Base-by-base conservation (phyloP, 1,140 invertebrate species). In the Drosophila elegans region DNA sequence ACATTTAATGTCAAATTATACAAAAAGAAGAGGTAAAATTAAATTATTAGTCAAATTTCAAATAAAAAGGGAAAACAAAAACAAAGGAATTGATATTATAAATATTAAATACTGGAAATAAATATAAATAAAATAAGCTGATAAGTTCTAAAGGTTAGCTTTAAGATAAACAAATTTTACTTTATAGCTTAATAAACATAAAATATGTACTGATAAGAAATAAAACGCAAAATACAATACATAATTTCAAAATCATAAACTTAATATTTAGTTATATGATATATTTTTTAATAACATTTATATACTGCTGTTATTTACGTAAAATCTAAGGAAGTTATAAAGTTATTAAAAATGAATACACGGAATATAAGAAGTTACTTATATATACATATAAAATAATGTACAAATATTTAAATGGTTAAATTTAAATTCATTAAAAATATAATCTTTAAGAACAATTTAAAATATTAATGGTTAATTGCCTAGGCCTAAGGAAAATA, bases 1-100 rank as follows among this genome's bases (percentile, higher is more conserved):
- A 46, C 25, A 51, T 6, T 25, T 39, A 36, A 13, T 42, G 16
- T 44, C 7, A 66, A 54, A 13, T 54, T 6, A 21, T 48, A 55
- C 51, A 67, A 56, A 71, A 80, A 74, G 69, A 61, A 82, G 34
- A 74, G 56, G 52, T 38, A 52, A 72, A 76, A 69, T 48, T 61
- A 69, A 78, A 62, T 3, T 52, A 82, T 88, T 86, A 88, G 56
- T 80, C 39, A 82, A 74, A 21, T 57, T 36, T 55, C 12, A 73
- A 68, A 64, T 27, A 34, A 52, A 49, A 67, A 49, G 36, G 0
- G 56, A 63, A 53, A 32, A 52, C 6, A 32, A 32, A 12, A 39
- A 41, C 39, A 59, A 74, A 13, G 10, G 56, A 59, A 10, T 32
- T 32, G 16, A 32, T 44, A 12, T 39, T 13, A 49, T 36, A 41